phyloP scores from a whole-genome alignment of 2,888 invertebrate species.

The Calameuta pallipes region DNA sequence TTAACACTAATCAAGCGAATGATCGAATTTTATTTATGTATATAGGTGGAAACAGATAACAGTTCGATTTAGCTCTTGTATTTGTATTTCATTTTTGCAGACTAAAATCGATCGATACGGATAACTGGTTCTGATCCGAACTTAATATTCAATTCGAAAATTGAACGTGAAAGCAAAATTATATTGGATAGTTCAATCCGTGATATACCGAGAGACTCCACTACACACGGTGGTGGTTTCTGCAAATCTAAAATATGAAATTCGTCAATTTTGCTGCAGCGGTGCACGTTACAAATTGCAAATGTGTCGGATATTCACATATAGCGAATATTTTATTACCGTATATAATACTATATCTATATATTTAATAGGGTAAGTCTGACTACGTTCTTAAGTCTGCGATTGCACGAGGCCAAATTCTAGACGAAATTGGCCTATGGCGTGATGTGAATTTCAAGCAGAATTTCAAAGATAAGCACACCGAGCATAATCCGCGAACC shows the following conservation, averaged over 20 bases:
- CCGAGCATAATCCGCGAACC: background rate
- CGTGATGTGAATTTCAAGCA: slow-evolving; percentile 15
- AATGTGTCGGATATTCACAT: background rate
- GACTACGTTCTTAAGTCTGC: background rate
- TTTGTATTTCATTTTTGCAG: background rate
- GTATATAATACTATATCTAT: background rate
- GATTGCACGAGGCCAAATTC: background rate
- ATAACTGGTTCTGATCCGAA: background rate
- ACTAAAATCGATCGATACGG: background rate
- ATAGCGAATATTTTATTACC: background rate
- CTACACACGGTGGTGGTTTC: background rate
- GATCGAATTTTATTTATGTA: background rate
- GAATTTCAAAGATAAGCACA: background rate
- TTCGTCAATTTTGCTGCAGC: background rate
- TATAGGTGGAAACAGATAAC: background rate
- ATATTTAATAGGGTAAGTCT: background rate
- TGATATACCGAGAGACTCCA: background rate
- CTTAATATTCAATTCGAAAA: background rate
- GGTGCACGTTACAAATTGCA: background rate
- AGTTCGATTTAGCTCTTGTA: background rate
- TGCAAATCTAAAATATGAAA: background rate
- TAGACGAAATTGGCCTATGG: slow-evolving; percentile 17
- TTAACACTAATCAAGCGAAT: no score
- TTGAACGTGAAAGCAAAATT: background rate
- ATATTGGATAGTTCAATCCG: background rate